These are phyloP conservation scores for Podilymbus podiceps DNA, from an alignment of 2,113 vertebrate species.

Conservation along the genomic window DNA sequence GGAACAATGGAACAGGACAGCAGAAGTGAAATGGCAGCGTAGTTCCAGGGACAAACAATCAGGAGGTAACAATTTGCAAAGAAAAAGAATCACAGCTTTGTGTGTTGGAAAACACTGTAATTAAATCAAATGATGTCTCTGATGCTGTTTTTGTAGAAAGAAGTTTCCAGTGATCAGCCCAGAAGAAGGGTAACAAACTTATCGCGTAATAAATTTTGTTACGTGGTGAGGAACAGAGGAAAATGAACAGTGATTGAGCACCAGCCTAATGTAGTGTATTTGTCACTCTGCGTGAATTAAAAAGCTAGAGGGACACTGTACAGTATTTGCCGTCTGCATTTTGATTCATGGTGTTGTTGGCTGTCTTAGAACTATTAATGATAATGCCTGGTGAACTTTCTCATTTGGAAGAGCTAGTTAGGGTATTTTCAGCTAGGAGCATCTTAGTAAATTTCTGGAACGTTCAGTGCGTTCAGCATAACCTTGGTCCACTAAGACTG, in stretches of 20 bases:
- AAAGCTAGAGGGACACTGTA: conserved; percentile 37
- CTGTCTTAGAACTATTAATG: conserved; percentile 9
- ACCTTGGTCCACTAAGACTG: not conserved
- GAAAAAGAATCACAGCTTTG: not conserved
- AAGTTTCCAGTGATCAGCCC: not conserved
- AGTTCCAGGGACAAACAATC: not conserved
- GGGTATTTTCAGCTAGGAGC: not conserved
- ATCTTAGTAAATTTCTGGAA: not conserved
- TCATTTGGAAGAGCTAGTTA: not conserved
- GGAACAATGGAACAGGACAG: not conserved
- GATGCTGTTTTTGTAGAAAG: not conserved
- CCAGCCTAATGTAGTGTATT: conserved; percentile 32
- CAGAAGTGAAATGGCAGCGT: not conserved
- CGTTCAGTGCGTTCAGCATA: not conserved
- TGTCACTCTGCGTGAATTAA: conserved; percentile 41
- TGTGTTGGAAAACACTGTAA: not conserved
- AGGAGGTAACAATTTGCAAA: not conserved
- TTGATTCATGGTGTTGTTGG: conserved; percentile 9
- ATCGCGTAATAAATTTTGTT: conserved; percentile 23
- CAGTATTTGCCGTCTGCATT: conserved; percentile 15
- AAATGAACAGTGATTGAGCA: conserved; percentile 55
- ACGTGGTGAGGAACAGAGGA: not conserved
- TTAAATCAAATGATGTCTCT: not conserved
- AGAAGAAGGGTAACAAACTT: not conserved
- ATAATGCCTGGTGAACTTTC: not conserved